These are phyloP conservation scores for Deroptyus accipitrinus DNA, from an alignment of 2,113 vertebrate genomes.

Conservation along the genomic window DNA sequence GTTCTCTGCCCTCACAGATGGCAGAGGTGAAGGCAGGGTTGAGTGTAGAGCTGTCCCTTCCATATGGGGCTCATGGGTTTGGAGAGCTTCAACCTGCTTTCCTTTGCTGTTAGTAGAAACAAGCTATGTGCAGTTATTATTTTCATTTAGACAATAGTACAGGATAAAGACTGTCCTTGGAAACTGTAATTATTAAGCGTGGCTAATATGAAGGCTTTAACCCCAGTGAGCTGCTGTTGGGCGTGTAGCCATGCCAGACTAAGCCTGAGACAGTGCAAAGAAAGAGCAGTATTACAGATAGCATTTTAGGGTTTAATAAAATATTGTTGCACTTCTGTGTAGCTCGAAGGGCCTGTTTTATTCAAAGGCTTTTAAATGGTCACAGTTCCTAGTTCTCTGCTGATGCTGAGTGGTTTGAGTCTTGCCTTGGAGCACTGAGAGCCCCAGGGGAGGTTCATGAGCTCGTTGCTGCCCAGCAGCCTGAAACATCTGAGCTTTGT, in stretches of 20 bases:
- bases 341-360: not conserved
- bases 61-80: accelerated
- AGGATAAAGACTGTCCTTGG: not conserved
- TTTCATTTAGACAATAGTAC: not conserved
- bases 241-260: no score
- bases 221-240: not conserved
- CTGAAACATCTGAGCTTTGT: not conserved
- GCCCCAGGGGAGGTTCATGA: not conserved
- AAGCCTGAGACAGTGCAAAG: not conserved
- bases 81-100: not conserved
- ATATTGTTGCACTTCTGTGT: not conserved
- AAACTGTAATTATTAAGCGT: not conserved
- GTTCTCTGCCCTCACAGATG: not conserved
- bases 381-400: not conserved
- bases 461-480: not conserved
- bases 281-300: not conserved
- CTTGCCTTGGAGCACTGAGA: not conserved
- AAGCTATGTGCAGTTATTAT: not conserved
- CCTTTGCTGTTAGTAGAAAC: not conserved
- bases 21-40: not conserved
- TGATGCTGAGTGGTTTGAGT: no score
- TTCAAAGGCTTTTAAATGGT: not conserved
- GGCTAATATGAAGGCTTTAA: not conserved
- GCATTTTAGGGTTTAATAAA: not conserved
- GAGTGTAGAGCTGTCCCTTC: not conserved